A percentile compares a stretch with the other conserved stretches of the same genome.
Conservation (phyloP, 1,140 invertebrate species). For the Calliphora vicina region DNA sequence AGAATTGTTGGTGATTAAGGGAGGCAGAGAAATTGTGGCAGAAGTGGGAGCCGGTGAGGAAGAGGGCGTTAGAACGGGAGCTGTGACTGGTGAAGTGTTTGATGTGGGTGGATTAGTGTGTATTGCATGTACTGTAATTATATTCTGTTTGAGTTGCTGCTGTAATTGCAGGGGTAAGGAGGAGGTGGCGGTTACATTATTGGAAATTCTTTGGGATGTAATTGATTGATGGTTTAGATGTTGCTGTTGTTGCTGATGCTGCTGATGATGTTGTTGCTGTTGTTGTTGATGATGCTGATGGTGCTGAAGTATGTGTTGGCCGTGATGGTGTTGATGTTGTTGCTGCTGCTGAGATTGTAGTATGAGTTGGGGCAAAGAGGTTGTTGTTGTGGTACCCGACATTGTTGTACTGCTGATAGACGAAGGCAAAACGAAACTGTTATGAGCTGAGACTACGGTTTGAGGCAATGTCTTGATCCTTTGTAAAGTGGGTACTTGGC, state of each 20-base stretch:
- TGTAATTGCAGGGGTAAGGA: conserved; percentile 31
- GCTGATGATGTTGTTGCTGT: conserved; percentile 22
- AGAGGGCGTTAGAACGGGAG: conserved; percentile 29
- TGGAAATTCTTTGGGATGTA: conserved; percentile 31
- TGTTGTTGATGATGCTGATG: conserved; percentile 30
- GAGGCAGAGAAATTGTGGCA: conserved; percentile 19
- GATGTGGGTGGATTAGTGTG: neutral
- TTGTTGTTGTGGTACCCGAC: neutral
- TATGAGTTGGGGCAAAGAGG: neutral
- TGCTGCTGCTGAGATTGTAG: conserved; percentile 7
- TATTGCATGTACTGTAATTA: conserved; percentile 28
- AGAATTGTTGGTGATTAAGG: neutral
- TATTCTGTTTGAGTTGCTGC: conserved; percentile 35
- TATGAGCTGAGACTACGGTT: conserved; percentile 13
- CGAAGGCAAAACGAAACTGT: neutral
- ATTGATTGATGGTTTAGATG: neutral
- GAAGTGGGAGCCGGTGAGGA: conserved; percentile 16
- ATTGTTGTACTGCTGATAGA: neutral
- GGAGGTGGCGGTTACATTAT: neutral
- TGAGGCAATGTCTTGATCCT: conserved; percentile 36
- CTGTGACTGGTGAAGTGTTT: conserved; percentile 7
- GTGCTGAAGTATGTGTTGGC: neutral
- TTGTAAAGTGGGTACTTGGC: conserved; percentile 18
- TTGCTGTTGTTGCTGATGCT: conserved; percentile 11
- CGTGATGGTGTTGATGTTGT: neutral